phyloP scores from a whole-genome alignment of 2,888 invertebrate species.

The Spodoptera littoralis region DNA sequence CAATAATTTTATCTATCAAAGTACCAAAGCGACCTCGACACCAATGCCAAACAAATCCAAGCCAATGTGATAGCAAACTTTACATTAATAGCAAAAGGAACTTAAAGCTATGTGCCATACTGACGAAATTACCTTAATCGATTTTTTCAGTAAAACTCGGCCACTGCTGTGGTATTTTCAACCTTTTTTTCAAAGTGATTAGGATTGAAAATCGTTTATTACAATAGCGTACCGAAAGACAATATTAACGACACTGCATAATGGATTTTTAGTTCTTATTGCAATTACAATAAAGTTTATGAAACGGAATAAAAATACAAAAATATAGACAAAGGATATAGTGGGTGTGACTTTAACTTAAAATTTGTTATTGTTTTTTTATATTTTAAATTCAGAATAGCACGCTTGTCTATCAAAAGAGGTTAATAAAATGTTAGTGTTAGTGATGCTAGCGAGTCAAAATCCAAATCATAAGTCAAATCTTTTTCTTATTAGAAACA shows the following conservation, averaged over 20 bases:
- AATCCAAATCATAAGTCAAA: no score
- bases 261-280: slow-evolving; percentile 4
- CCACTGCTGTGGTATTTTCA: not conserved
- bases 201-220: slow-evolving; percentile 29
- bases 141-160: not conserved
- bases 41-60: slow-evolving; percentile 54
- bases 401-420: no score
- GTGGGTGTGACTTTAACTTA: slow-evolving; percentile 28
- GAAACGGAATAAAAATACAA: not conserved
- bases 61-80: slow-evolving; percentile 20
- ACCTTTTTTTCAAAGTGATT: slow-evolving; percentile 2
- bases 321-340: not conserved
- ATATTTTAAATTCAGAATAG: not conserved
- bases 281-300: slow-evolving; percentile 2
- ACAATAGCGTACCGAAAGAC: slow-evolving; percentile 9
- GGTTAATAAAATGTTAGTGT: no score
- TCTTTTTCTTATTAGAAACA: no score
- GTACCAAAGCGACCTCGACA: slow-evolving; percentile 44
- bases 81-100: slow-evolving; percentile 3
- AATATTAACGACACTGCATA: slow-evolving; percentile 14
- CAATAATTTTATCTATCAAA: slow-evolving; percentile 46
- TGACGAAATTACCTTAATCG: slow-evolving; percentile 5
- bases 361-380: slow-evolving; percentile 14
- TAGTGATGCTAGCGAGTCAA: no score
- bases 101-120: rapidly evolving